Evolutionary conservation across 2,113 vertebrate species (phyloP).

Genomic region (Gymnorhina tibicen): DNA sequence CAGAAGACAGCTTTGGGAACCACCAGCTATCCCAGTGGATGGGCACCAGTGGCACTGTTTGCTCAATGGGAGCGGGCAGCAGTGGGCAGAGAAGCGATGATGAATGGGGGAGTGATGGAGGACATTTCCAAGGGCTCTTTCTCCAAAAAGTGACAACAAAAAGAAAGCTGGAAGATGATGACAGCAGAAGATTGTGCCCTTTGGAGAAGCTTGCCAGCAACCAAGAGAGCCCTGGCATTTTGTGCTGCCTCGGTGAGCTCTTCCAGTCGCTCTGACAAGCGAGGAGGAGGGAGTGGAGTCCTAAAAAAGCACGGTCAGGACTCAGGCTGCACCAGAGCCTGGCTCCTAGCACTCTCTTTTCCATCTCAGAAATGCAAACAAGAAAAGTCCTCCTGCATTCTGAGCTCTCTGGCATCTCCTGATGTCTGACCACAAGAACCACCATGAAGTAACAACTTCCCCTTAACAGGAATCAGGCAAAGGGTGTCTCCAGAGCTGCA

Average conservation of each 20-base stretch:
- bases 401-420: not conserved
- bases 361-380: not conserved
- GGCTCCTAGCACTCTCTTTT: not conserved
- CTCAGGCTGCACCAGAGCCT: not conserved
- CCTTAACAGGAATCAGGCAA: not conserved
- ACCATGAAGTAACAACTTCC: not conserved
- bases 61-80: not conserved
- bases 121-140: not conserved
- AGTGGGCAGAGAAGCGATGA: not conserved
- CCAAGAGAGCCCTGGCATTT: not conserved
- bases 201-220: not conserved
- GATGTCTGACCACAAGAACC: constrained; percentile 44
- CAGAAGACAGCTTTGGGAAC: not conserved
- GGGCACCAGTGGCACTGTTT: not conserved
- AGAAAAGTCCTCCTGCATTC: not conserved
- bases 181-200: not conserved
- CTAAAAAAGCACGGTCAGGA: not conserved
- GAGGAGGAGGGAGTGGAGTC: not conserved
- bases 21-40: not conserved
- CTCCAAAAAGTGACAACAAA: not conserved
- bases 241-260: not conserved
- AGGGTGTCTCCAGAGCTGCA: not conserved
- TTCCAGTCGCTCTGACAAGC: not conserved
- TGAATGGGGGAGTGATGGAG: not conserved
- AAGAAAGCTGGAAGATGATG: not conserved